phyloP scores from a whole-genome alignment of 2,113 vertebrate species.

The Eulemur rufifrons region DNA sequence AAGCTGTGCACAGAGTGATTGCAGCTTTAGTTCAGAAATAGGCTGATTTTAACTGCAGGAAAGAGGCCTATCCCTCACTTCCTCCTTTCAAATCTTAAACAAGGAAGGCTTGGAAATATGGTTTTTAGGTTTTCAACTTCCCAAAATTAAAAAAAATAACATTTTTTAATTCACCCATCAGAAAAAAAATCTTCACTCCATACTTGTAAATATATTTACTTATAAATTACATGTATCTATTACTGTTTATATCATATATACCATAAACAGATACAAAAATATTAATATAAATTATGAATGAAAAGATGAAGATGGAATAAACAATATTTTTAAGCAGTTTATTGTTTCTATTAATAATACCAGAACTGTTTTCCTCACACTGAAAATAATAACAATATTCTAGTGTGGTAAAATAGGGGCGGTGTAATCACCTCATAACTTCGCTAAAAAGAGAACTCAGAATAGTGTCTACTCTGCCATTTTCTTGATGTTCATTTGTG shows the following conservation, averaged over 20 bases:
- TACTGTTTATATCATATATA: not conserved
- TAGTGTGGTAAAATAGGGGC: not conserved
- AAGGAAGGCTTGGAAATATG: not conserved
- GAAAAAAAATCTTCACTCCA: not conserved
- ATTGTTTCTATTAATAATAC: not conserved
- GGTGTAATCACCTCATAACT: not conserved
- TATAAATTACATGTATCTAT: not conserved
- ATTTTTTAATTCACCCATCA: not conserved
- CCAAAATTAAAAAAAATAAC: not conserved
- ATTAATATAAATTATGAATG: not conserved
- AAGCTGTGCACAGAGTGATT: conserved; percentile 7
- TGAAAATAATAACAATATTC: not conserved
- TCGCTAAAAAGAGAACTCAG: not conserved
- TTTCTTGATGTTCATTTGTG: not conserved
- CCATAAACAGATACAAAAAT: not conserved
- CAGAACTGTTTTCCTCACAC: not conserved
- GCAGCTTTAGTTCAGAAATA: conserved; percentile 42
- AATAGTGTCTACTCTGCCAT: not conserved
- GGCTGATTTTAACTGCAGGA: not conserved
- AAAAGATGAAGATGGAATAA: not conserved
- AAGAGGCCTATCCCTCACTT: not conserved
- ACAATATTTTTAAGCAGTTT: not conserved
- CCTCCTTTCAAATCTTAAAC: conserved; percentile 10
- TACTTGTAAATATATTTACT: not conserved
- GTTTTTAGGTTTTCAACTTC: not conserved